These are phyloP conservation scores for Acheta domesticus DNA, from an alignment of 2,888 invertebrate species.

Conservation along the genomic window DNA sequence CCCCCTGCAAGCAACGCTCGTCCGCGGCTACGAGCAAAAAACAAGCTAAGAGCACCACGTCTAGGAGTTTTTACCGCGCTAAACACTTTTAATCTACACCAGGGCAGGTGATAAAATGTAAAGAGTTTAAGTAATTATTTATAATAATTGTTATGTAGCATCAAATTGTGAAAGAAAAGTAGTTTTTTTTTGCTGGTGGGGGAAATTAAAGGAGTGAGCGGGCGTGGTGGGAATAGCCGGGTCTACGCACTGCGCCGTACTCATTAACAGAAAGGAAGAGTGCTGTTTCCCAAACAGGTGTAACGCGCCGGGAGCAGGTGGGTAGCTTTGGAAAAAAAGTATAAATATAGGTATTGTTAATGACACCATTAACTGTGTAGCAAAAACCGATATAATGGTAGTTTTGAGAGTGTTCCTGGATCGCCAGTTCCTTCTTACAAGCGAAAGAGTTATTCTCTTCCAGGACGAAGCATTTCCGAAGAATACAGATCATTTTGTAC, in stretches of 20 bases:
- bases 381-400: slow-evolving; percentile 18
- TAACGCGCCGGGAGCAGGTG: background rate
- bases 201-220: background rate
- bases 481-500: too few species aligned
- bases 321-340: background rate
- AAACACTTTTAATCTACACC: slow-evolving; percentile 7
- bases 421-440: background rate
- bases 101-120: slow-evolving; percentile 1
- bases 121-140: background rate
- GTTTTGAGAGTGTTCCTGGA: slow-evolving; percentile 2
- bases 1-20: background rate
- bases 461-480: background rate
- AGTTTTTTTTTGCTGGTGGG: background rate
- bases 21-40: background rate
- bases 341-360: slow-evolving; percentile 18
- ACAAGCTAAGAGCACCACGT: background rate
- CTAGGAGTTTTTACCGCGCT: background rate
- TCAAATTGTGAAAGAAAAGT: background rate
- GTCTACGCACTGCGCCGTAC: background rate
- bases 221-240: background rate
- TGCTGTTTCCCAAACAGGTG: background rate
- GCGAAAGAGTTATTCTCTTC: slow-evolving; percentile 5
- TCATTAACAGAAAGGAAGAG: slow-evolving; percentile 8
- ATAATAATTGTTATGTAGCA: slow-evolving; percentile 1
- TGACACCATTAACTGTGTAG: background rate